A percentile compares a stretch with the other conserved stretches of the same genome.
Conservation (phyloP, 1,140 invertebrate species). For the Spodoptera litura region DNA sequence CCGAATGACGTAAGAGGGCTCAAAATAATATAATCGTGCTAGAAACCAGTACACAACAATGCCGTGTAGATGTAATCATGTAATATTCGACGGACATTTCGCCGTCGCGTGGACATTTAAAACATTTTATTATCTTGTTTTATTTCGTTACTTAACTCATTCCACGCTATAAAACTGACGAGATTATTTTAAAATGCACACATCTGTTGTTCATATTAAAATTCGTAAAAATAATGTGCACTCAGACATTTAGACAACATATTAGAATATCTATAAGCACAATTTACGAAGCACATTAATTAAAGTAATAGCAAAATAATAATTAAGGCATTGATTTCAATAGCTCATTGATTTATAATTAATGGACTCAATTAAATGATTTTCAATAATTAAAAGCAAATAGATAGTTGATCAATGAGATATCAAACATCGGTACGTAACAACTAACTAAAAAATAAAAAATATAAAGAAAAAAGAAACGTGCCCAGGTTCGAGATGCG, state of each 20-base stretch:
- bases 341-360: constrained; percentile 35
- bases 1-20: constrained; percentile 34
- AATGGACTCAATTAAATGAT: neutral
- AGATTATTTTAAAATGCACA: constrained; percentile 37
- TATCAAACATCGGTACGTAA: constrained; percentile 50
- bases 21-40: constrained; percentile 48
- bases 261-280: constrained; percentile 39
- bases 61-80: constrained; percentile 66
- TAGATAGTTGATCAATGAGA: neutral
- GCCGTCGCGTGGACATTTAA: constrained; percentile 60
- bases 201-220: constrained; percentile 15
- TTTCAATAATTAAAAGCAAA: neutral
- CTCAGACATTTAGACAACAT: neutral
- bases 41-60: constrained; percentile 66
- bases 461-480: constrained; percentile 89
- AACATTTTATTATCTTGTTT: constrained; percentile 62
- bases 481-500: constrained; percentile 96
- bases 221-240: neutral
- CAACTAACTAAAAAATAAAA: constrained; percentile 80
- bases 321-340: constrained; percentile 47
- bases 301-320: constrained; percentile 61
- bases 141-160: constrained; percentile 54
- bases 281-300: constrained; percentile 62
- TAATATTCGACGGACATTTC: constrained; percentile 66
- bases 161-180: constrained; percentile 29